Base-by-base conservation (phyloP, 2,888 invertebrate genomes). In the Hecatera dysodea region DNA sequence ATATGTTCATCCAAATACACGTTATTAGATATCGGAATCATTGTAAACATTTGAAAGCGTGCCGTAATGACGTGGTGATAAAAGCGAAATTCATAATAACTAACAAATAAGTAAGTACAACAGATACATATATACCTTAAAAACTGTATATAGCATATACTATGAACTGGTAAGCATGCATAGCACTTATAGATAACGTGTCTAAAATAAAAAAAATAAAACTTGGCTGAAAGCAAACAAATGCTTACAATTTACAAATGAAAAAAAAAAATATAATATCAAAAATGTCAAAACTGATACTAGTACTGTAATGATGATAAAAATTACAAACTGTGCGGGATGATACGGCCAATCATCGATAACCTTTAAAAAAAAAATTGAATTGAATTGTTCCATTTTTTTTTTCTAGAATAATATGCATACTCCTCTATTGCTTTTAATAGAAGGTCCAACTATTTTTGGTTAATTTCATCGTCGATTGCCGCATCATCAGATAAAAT, bases 21-120 rank as follows among this genome's bases (percentile, higher is more conserved):
- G 85, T 88, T 88, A 90, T 89, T 90, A 90, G 87, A 90, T 80
- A 85, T 88, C 83, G 78, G 83, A 88, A 80, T 82, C 88, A 95
- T 95, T 95, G 96, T 96, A 96, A 96, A 96, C 96, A 96, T 96
- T 96, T 96, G 95, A 93, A 96, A 95, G 96, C 96, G 95, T 96
- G 96, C 95, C 95, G 90, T 90, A 88, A 89, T 90, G 93, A 93
- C 91, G 89, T 90, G 87, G 94, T 93, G 93, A 91, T 88, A 88
- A 90, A 90, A 89, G 90, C 90, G 87, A 93, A 94, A 91, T 90
- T 83, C 85, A 91, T 91, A 90, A 88, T 87, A 89, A 91, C 93
- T 95, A 94, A 93, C 89, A 87, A 92, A 93, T 93, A 94, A 90
- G 94, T 95, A 96, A 95, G 95, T 96, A 96, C 95, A 92, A 94